Evolutionary conservation across 2,113 vertebrate species (phyloP).

Genomic region (Ceyx margarethae): DNA sequence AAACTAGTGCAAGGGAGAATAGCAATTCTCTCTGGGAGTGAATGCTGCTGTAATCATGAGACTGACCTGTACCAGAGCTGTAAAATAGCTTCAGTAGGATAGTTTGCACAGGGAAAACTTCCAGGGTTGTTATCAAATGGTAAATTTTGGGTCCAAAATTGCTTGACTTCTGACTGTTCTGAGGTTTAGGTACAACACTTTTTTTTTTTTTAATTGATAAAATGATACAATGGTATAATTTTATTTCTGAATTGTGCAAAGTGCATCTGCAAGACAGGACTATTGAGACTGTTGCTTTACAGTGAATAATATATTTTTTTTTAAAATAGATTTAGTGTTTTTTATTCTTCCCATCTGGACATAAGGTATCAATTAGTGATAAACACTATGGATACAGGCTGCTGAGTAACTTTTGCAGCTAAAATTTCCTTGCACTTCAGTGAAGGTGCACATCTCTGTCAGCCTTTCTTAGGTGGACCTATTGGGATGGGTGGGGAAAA

Average conservation of each 20-base stretch:
- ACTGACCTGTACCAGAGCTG: neutral
- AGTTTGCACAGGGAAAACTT: neutral
- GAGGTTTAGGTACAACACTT: neutral
- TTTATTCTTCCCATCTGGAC: neutral
- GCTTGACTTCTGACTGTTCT: neutral
- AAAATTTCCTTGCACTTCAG: neutral
- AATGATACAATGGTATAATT: neutral
- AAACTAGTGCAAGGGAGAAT: neutral
- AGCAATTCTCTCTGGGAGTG: neutral
- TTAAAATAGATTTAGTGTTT: neutral
- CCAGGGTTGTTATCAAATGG: neutral
- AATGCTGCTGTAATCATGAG: neutral
- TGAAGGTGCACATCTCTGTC: neutral
- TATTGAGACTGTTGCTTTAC: neutral
- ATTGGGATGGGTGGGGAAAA: neutral
- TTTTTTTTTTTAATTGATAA: neutral
- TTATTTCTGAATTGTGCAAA: neutral
- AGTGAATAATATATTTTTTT: neutral
- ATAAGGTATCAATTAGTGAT: conserved; percentile 16
- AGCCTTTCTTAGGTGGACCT: neutral
- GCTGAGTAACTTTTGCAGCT: conserved; percentile 3
- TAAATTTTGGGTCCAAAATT: neutral
- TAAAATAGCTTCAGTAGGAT: neutral
- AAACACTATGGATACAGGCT: conserved; percentile 19
- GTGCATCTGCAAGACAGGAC: neutral